Conservation (phyloP, 1,140 invertebrate species). For the Zaprionus davidi region DNA sequence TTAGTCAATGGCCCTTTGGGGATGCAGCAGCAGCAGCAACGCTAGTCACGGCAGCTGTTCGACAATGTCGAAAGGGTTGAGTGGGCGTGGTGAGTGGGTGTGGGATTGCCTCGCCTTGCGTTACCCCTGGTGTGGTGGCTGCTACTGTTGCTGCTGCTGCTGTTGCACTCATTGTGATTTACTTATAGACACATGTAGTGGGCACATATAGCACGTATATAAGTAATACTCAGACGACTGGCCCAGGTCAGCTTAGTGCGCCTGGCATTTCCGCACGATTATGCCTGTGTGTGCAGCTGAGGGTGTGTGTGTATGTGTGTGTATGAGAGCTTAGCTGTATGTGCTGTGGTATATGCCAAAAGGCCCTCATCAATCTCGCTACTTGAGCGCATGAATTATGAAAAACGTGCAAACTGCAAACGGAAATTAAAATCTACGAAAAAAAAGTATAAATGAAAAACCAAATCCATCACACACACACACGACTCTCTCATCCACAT, state of each 20-base stretch:
- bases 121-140: conserved; percentile 27
- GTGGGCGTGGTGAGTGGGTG: conserved; percentile 11
- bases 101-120: conserved; percentile 25
- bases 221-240: conserved; percentile 68
- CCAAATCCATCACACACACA: conserved; percentile 31
- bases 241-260: conserved; percentile 78
- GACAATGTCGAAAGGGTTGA: conserved; percentile 51
- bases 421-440: conserved; percentile 78
- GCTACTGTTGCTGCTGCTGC: conserved; percentile 53
- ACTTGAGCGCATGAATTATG: conserved; percentile 81
- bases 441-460: conserved; percentile 35
- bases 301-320: conserved; percentile 33
- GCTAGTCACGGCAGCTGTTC: conserved; percentile 55
- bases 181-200: conserved; percentile 44
- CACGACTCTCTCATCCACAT: background rate
- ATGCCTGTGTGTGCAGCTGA: conserved; percentile 56
- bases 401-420: conserved; percentile 81
- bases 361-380: conserved; percentile 78
- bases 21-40: conserved; percentile 53
- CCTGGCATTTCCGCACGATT: conserved; percentile 80
- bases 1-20: conserved; percentile 84
- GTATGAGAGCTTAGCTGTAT: conserved; percentile 51
- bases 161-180: conserved; percentile 64
- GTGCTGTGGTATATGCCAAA: conserved; percentile 36
- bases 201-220: conserved; percentile 44